Base-by-base conservation (phyloP, 2,113 vertebrate genomes). In the Myocastor coypus region DNA sequence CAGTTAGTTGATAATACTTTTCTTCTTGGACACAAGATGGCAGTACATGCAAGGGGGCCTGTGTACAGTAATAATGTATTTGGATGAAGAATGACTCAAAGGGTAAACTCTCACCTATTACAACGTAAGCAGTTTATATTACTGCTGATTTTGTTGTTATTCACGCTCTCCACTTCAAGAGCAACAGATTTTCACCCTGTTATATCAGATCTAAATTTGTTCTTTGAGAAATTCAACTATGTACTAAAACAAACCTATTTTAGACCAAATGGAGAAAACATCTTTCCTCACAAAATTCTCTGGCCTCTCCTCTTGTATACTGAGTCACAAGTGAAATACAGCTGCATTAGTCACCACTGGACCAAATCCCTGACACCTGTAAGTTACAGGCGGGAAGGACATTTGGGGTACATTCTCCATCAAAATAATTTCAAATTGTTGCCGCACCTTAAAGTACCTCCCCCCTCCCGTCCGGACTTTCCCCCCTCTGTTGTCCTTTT, bases 21-120 rank as follows among this genome's bases (percentile, higher is more conserved):
- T 69, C 46, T 32, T 0, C 5, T 81, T 0, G 46, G 59, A 87
- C 97, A 97, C 95, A 75, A 89, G 97, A 83, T 97, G 97, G 96
- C 97, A 97, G 97, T 89, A 94, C 95, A 81, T 1, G 34, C 86
- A 96, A 87, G 59, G 46, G 3, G 12, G 80, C 78, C 63, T 82
- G 19, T 57, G 77, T 34, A 68, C 32, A 59, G 5, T 40, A 77
- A 13, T 40, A n/a, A 24, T 28, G n/a, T 14, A 16, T 77, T 0
- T 0, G 42, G n/a, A 77, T 0, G 88, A 69, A 94, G n/a, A 2
- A 46, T 78, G 19, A 30, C 71, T 91, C 42, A 63, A 20, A 83
- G n/a, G 5, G 26, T 68, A 85, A 81, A 52, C 3, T 17, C 26
- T 5, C 17, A 26, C 57, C 17, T 59, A 73, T 12, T 80, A 80